Evolutionary conservation across 2,888 invertebrate genomes (phyloP).

Genomic region (Bimastos eiseni): DNA sequence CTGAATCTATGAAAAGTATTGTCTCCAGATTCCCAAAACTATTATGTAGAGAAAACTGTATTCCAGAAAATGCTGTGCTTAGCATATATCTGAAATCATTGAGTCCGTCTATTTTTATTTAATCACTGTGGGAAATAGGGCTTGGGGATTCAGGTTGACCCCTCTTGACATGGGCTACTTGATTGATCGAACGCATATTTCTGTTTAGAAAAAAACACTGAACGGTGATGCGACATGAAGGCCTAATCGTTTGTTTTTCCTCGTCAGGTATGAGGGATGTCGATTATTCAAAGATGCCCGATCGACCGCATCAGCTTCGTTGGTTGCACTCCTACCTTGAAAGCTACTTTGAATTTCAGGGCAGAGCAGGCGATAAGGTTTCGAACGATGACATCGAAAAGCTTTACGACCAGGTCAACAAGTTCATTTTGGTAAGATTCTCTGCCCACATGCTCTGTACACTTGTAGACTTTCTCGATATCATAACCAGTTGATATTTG

Average conservation of each 20-base stretch:
- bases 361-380: constrained; percentile 46
- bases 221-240: neutral
- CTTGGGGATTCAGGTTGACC: no score
- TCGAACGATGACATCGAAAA: constrained; percentile 67
- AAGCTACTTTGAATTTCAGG: constrained; percentile 65
- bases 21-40: no score
- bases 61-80: no score
- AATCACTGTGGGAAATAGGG: no score
- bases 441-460: neutral
- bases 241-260: neutral
- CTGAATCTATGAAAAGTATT: no score
- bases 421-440: constrained; percentile 70
- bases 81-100: no score
- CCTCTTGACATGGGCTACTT: no score
- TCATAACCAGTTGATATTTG: neutral
- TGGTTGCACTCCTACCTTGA: constrained; percentile 82
- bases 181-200: neutral
- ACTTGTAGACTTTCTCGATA: neutral
- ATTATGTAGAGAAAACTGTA: no score
- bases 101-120: no score
- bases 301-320: constrained; percentile 73
- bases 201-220: neutral
- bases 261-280: constrained; percentile 68
- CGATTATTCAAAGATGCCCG: constrained; percentile 76
- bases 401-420: constrained; percentile 77